phyloP scores from a whole-genome alignment of 2,113 vertebrate genomes.

The Setophaga petechia region DNA sequence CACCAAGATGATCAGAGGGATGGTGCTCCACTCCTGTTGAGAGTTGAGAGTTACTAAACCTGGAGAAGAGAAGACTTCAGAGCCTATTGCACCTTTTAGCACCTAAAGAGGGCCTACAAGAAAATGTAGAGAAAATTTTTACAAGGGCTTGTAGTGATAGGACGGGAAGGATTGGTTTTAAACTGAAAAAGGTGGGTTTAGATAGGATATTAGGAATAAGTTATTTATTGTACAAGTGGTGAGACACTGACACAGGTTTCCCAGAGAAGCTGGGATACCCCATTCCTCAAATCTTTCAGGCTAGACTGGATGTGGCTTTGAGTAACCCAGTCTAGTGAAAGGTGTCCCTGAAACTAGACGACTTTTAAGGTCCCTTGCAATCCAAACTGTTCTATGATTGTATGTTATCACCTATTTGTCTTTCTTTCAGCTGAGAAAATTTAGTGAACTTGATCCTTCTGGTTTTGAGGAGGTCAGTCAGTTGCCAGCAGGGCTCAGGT shows the following conservation, averaged over 20 bases:
- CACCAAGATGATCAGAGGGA: neutral
- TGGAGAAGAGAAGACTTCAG: neutral
- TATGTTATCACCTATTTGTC: neutral
- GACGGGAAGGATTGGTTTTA: neutral
- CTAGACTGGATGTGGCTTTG: neutral
- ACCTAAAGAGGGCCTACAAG: neutral
- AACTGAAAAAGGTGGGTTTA: neutral
- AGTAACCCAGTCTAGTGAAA: neutral
- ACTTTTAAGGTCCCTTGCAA: neutral
- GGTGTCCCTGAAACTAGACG: neutral
- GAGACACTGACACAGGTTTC: neutral
- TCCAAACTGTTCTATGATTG: neutral
- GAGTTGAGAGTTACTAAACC: neutral
- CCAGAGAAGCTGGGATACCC: neutral
- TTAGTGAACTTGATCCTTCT: neutral
- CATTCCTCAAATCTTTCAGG: neutral
- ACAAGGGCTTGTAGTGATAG: neutral
- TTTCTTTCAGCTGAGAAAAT: neutral
- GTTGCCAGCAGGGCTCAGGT: neutral
- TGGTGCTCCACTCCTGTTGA: neutral
- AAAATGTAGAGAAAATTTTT: neutral
- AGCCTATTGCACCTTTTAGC: neutral
- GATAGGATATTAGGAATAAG: neutral
- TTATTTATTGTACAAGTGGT: neutral
- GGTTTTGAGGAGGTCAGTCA: neutral